Evolutionary conservation across 2,888 invertebrate genomes (phyloP).

Genomic region (Bhutanitis thaidina): DNA sequence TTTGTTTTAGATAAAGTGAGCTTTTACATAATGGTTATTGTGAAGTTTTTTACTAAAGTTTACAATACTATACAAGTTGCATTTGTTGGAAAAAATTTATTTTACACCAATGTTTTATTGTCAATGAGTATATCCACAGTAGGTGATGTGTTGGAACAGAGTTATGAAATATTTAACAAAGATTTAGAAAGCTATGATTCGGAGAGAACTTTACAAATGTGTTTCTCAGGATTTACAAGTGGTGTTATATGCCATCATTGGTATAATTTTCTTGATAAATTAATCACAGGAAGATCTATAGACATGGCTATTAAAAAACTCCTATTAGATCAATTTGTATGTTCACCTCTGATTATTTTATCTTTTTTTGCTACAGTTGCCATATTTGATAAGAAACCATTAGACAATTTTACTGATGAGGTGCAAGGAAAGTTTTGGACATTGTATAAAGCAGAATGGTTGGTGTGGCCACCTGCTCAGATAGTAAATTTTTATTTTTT

Average conservation of each 20-base stretch:
- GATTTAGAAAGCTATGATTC: slow-evolving; percentile 79
- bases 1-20: slow-evolving; percentile 43
- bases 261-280: slow-evolving; percentile 88
- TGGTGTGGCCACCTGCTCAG: slow-evolving; percentile 96
- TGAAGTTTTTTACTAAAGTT: slow-evolving; percentile 47
- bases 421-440: slow-evolving; percentile 86
- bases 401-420: slow-evolving; percentile 82
- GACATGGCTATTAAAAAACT: slow-evolving; percentile 87
- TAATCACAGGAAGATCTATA: slow-evolving; percentile 84
- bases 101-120: slow-evolving; percentile 89
- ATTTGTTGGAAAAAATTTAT: slow-evolving; percentile 83
- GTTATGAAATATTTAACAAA: slow-evolving; percentile 83
- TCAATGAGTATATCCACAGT: slow-evolving; percentile 86
- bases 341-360: slow-evolving; percentile 89
- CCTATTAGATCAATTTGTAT: slow-evolving; percentile 89
- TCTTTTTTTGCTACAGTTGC: slow-evolving; percentile 89
- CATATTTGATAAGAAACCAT: slow-evolving; percentile 82
- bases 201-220: slow-evolving; percentile 86
- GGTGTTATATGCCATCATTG: slow-evolving; percentile 92
- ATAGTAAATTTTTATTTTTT: slow-evolving; percentile 94
- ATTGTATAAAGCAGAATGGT: slow-evolving; percentile 92
- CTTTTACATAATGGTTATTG: slow-evolving; percentile 37
- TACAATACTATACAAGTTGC: slow-evolving; percentile 47
- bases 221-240: slow-evolving; percentile 86
- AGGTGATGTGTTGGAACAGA: slow-evolving; percentile 91